Base-by-base conservation (phyloP, 2,888 invertebrate genomes). In the Napeogenes inachia region DNA sequence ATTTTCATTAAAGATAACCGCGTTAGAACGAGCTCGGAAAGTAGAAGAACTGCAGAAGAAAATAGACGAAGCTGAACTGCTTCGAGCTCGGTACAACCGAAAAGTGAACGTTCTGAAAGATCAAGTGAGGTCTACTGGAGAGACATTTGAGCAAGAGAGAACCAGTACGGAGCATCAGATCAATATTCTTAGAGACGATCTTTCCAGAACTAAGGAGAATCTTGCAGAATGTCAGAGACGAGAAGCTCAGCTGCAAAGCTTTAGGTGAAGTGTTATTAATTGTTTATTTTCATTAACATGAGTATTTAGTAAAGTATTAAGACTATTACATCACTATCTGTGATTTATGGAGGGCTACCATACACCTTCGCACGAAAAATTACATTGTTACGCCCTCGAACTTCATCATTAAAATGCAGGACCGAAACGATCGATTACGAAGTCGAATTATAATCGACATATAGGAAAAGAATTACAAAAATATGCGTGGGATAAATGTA, bases 21-120 rank as follows among this genome's bases (percentile, higher is more conserved):
- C 96, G 0, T 78, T 97, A 72, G 97, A 97, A 80, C 92, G 96
- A 42, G 95, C 95, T 2, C 92, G 96, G 35, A 96, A 96, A 85
- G 93, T 96, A 60, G 96, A 97, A 76, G 96, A 97, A 66, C 86
- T 97, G 3, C 95, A 96, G 70, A 94, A 95, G 78, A 94, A 95
- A 68, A 82, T 96, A 35, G 94, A 95, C 54, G 97, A 97, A 77
- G 93, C 96, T 53, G 97, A 97, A 76, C 91, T 95, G 71, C 85
- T 96, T 42, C 92, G 96, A 59, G 93, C 94, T 2, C 92, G 95
- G 50, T 95, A 94, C 82, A 94, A 93, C 74, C 91, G 95, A 64
- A 95, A 95, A 84, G 92, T 95, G 21, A 92, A 92, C 67, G 85
- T 94, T 42, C 78, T 95, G 59, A 95, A 95, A 77, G 95, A 95